Evolutionary conservation across 2,888 invertebrate species (phyloP), one percentile per base, ranked within the genome.

Genomic region (Adelognathus sp.): DNA sequence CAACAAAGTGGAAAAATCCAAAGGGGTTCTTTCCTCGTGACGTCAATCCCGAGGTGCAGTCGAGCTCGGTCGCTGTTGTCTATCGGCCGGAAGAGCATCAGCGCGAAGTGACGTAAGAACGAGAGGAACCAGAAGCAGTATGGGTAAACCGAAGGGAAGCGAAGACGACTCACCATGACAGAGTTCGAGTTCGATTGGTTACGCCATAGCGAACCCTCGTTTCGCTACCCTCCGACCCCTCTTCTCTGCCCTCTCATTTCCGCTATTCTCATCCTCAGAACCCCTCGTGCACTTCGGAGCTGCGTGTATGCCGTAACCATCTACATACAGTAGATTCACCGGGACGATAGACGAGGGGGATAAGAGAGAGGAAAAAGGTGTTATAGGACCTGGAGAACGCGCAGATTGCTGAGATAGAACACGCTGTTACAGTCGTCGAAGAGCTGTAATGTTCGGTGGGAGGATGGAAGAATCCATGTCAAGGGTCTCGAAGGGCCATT

Each of bases 91-190:
- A 61, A 36, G 52, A 70, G 50, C 18, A n/a, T n/a, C n/a, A 54
- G 41, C 29, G 50, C 21, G 36, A 50, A 36, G 11, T 24, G 33
- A 41, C 29, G n/a, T 67, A 58, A 21, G 63, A 60, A 61, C 71
- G 27, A 24, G 41, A 24, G 27, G 18, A 18, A 33, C 18, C 11
- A n/a, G 33, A 31, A 16, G 52, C 39, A 60, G 18, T 33, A 67
- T 36, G 52, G 50, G 80, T 81, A 74, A 74, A 80, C 70, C 74
- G 81, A 75, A 36, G 77, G 74, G 77, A 54, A 82, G 84, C 82
- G 83, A 85, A 85, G 84, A 86, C 81, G 85, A 85, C 85, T 86
- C 85, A 82, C 82, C 81, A 83, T 85, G 85, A 86, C 86, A 84
- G 85, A 85, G 86, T 86, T 86, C 84, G 83, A 81, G 81, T 86